These are phyloP conservation scores for Dipodomys spectabilis DNA, from an alignment of 2,113 vertebrate species.

Conservation along the genomic window DNA sequence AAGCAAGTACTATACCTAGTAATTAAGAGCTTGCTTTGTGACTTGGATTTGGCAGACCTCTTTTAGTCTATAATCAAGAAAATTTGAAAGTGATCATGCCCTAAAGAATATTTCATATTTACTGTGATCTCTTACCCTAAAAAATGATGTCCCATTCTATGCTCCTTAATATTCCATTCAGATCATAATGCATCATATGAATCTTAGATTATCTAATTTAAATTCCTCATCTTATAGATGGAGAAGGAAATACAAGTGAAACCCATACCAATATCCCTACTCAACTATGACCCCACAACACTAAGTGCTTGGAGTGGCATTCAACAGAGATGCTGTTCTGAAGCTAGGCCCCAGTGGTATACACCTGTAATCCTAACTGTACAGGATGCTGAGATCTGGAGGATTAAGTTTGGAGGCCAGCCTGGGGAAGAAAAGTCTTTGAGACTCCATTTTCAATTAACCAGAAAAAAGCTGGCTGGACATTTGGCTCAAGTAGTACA, in stretches of 20 bases:
- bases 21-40: background rate
- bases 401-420: no score
- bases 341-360: no score
- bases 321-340: background rate
- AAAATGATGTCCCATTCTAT: background rate
- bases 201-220: slow-evolving; percentile 8
- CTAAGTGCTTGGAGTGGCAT: background rate
- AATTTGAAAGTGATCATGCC: background rate
- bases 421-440: no score
- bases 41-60: background rate
- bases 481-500: no score
- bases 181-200: background rate
- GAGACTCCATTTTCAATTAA: no score
- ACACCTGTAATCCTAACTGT: no score
- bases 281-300: background rate
- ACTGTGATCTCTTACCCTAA: background rate
- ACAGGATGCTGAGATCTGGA: no score
- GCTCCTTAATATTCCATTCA: background rate
- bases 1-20: background rate
- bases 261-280: background rate
- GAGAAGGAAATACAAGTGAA: background rate
- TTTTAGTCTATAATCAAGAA: background rate
- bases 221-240: slow-evolving; percentile 39
- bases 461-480: no score
- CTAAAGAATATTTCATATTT: slow-evolving; percentile 11